Base-by-base conservation (phyloP, 1,140 invertebrate species). In the Bombus difficillimus region DNA sequence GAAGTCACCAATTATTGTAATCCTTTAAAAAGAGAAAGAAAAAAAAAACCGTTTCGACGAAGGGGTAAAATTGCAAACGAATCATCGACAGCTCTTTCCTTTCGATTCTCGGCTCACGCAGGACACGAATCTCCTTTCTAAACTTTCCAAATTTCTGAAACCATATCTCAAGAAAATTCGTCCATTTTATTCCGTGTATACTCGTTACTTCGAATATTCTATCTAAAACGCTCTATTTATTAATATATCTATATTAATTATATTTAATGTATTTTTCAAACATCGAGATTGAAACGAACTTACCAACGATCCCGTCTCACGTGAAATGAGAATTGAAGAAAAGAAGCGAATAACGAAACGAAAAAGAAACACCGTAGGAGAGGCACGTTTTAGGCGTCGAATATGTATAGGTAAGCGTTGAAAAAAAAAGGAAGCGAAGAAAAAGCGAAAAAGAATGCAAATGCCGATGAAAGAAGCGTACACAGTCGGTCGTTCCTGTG, bases 1-100 rank as follows among this genome's bases (percentile, higher is more conserved):
- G 86, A 93, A 93, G 93, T 93, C 93, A 93, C 92, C 93, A 93
- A 93, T 94, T 91, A 93, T 93, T 93, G 91, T 93, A 93, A 91
- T 91, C 88, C 66, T 88, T 87, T 76, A 90, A 68, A 32, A 91
- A 32, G 12, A 32, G 5, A 64, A 18, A 32, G 15, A 68, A 68
- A 68, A 34, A n/a, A 32, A 2, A 57, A 92, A 89, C 80, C 74
- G 39, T 59, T 75, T 34, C 79, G 79, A 85, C 81, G 86, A 84
- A 85, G 82, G 88, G 88, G 86, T 80, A 53, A 87, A 83, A 73
- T 89, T 87, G 74, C 62, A 75, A 84, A 72, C 64, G 59, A 89
- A 87, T 87, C 80, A 81, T 73, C 82, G 79, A 86, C 82, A 72
- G 43, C 75, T 80, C 53, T 66, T 66, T 62, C 78, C 64, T 66